Conservation (phyloP, 2,888 invertebrate species). For the Ennomos quercinarius region DNA sequence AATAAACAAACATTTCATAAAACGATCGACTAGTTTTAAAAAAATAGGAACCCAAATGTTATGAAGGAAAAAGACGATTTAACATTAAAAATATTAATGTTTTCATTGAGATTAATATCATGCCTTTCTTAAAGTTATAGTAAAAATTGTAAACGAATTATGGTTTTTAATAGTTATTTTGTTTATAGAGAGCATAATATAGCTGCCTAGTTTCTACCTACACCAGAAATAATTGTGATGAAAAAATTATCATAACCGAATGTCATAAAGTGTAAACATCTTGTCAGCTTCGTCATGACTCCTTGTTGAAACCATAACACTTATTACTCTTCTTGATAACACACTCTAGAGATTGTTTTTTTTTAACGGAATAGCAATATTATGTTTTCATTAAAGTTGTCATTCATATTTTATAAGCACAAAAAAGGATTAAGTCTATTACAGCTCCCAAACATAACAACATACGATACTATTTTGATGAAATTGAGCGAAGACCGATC, state of each 20-base stretch:
- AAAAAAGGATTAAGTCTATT: too few relatives aligned
- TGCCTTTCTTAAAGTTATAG: slow-evolving; percentile 8
- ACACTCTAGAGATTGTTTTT: too few relatives aligned
- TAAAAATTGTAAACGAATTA: background rate
- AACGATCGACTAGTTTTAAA: slow-evolving; percentile 7
- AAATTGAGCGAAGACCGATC: too few relatives aligned
- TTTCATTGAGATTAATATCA: slow-evolving; percentile 12
- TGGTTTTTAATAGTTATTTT: background rate
- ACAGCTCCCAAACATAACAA: too few relatives aligned
- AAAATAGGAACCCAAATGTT: slow-evolving; percentile 11
- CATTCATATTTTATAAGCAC: too few relatives aligned
- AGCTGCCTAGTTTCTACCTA: slow-evolving; percentile 28
- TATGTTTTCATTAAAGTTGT: too few relatives aligned
- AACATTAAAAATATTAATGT: slow-evolving; percentile 20
- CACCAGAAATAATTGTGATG: slow-evolving; percentile 33
- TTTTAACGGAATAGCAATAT: too few relatives aligned
- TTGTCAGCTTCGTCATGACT: too few relatives aligned
- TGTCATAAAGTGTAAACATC: too few relatives aligned
- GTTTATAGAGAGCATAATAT: background rate
- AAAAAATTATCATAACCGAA: background rate
- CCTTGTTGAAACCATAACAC: too few relatives aligned
- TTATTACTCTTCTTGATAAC: too few relatives aligned
- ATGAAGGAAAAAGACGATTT: slow-evolving; percentile 54
- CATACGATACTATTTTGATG: too few relatives aligned
- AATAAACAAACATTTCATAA: slow-evolving; percentile 7